Conservation (phyloP, 2,113 vertebrate genomes). For the Helogale parvula region DNA sequence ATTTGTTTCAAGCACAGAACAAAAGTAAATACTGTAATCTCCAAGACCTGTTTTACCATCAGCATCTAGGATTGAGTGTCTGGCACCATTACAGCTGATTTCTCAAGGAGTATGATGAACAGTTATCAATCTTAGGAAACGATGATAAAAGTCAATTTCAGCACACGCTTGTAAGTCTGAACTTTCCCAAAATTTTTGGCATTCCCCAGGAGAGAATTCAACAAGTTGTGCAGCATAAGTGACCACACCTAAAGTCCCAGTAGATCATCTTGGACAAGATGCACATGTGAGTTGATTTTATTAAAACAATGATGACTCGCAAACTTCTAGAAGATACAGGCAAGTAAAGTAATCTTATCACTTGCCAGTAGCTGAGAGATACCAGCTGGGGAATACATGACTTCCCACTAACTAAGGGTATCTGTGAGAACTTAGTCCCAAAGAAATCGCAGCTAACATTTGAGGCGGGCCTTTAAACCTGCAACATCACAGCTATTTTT, state of each 20-base stretch:
- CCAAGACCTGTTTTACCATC: constrained; percentile 14
- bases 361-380: constrained; percentile 22
- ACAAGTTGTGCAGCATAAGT: neutral
- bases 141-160: constrained; percentile 46
- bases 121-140: constrained; percentile 45
- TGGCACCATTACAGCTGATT: constrained; percentile 2
- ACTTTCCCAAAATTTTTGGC: constrained; percentile 6
- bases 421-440: constrained; percentile 27
- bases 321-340: neutral
- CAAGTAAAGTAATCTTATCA: constrained; percentile 10
- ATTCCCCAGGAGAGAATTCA: neutral
- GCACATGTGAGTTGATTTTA: constrained; percentile 27
- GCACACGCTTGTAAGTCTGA: neutral
- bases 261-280: constrained; percentile 41
- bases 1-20: neutral
- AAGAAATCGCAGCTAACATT: constrained; percentile 17
- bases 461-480: constrained; percentile 32
- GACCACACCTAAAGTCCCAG: neutral
- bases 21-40: constrained; percentile 14
- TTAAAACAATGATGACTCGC: neutral
- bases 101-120: neutral
- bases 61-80: neutral
- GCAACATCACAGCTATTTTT: constrained; percentile 44
- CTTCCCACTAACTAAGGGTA: neutral
- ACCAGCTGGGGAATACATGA: neutral